These are phyloP conservation scores for Plagodis pulveraria DNA, from an alignment of 2,888 invertebrate genomes.

Conservation along the genomic window DNA sequence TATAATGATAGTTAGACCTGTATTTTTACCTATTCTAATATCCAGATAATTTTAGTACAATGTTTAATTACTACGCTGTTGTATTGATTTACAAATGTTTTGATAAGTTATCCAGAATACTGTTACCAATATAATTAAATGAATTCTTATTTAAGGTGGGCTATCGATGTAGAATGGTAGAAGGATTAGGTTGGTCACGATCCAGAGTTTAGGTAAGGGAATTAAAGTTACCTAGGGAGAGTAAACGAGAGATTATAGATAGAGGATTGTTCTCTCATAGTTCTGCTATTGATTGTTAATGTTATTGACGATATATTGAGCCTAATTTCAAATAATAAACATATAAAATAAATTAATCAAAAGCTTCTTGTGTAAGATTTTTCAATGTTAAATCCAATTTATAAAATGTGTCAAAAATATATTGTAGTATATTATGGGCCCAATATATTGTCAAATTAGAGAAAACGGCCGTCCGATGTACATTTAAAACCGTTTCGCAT, in stretches of 20 bases:
- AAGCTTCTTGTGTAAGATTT: slow-evolving; percentile 9
- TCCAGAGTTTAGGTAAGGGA: slow-evolving; percentile 67
- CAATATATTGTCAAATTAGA: slow-evolving; percentile 39
- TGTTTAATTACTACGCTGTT: slow-evolving; percentile 31
- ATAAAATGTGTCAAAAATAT: slow-evolving; percentile 22
- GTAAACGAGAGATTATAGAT: slow-evolving; percentile 54
- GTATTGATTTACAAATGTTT: slow-evolving; percentile 45
- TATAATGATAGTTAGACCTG: slow-evolving; percentile 14
- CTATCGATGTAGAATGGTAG: slow-evolving; percentile 52
- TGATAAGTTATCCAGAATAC: slow-evolving; percentile 84
- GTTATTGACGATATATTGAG: slow-evolving; percentile 45
- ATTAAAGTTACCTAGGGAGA: slow-evolving; percentile 60
- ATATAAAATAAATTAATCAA: slow-evolving; percentile 4
- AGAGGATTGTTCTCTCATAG: slow-evolving; percentile 55
- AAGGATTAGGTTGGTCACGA: slow-evolving; percentile 51
- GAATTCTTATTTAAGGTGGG: slow-evolving; percentile 39
- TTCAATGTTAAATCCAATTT: slow-evolving; percentile 12
- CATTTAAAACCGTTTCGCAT: slow-evolving; percentile 36
- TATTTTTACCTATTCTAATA: slow-evolving; percentile 21
- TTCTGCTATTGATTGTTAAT: slow-evolving; percentile 57
- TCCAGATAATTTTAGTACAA: slow-evolving; percentile 17
- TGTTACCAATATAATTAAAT: slow-evolving; percentile 51
- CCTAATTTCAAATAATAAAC: slow-evolving; percentile 19
- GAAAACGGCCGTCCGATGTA: slow-evolving; percentile 42
- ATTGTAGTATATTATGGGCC: slow-evolving; percentile 20